Percentiles rank a stretch among this genome's conserved stretches.
These are phyloP conservation scores for Xiphophorus hellerii DNA, from an alignment of 2,113 vertebrate species.

Conservation along the genomic window DNA sequence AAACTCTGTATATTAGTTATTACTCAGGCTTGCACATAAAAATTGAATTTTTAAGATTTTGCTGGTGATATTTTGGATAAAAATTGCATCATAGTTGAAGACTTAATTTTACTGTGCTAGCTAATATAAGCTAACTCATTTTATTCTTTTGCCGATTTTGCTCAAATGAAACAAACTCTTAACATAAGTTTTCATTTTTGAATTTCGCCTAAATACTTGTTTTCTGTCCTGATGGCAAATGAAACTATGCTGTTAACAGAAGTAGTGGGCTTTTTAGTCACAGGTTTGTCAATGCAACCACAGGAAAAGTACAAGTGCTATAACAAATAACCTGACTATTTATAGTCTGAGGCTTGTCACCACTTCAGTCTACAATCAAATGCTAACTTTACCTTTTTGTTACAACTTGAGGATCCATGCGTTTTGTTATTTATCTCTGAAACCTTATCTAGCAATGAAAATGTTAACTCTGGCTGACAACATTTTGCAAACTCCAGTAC, in stretches of 20 bases:
- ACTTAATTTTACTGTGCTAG: too few species aligned
- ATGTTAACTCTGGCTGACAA: not conserved
- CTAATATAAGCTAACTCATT: too few species aligned
- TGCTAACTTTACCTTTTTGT: not conserved
- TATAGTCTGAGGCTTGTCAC: not conserved
- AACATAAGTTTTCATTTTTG: not conserved
- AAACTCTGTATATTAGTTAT: too few species aligned
- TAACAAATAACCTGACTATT: constrained; percentile 3
- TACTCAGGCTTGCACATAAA: too few species aligned
- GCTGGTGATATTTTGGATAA: too few species aligned
- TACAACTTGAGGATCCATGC: not conserved
- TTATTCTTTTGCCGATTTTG: too few species aligned
- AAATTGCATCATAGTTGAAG: too few species aligned
- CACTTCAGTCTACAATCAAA: not conserved
- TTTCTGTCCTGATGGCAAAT: too few species aligned
- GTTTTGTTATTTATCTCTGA: not conserved
- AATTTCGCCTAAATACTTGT: not conserved
- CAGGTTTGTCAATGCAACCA: not conserved
- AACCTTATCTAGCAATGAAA: not conserved
- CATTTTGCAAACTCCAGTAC: not conserved
- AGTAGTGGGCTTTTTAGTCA: not conserved
- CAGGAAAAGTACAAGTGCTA: not conserved
- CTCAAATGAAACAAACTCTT: too few species aligned
- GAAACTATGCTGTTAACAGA: not conserved
- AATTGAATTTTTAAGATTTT: too few species aligned